Percentiles rank a stretch among this genome's conserved stretches.
These are phyloP conservation scores for Nephila pilipes DNA, from an alignment of 1,140 invertebrate species.

Conservation along the genomic window DNA sequence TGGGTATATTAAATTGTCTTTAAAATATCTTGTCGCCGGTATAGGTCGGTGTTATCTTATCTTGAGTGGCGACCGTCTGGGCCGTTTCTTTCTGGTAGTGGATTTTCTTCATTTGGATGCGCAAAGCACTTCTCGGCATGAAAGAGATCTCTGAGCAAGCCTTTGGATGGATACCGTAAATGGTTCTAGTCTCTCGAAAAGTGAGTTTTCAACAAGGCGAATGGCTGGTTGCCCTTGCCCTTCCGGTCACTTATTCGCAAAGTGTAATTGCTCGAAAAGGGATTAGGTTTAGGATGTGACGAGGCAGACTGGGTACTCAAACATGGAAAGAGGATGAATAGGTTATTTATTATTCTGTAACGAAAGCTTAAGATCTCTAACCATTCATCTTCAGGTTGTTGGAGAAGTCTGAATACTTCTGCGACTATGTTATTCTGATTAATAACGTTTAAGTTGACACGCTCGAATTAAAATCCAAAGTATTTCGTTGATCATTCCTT, in stretches of 20 bases:
- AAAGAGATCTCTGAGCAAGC: neutral
- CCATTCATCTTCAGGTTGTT: too few species aligned
- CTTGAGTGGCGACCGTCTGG: neutral
- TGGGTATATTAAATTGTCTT: slow-evolving; percentile 26
- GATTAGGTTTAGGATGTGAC: neutral
- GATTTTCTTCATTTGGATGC: neutral
- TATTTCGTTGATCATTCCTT: too few species aligned
- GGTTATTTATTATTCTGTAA: too few species aligned
- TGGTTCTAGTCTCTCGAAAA: neutral
- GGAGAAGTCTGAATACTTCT: too few species aligned
- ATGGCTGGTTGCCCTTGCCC: neutral
- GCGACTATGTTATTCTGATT: too few species aligned
- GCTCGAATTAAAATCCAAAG: too few species aligned
- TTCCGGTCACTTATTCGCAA: neutral
- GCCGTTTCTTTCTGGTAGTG: neutral
- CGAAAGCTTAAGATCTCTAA: too few species aligned
- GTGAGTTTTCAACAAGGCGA: neutral
- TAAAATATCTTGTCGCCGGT: slow-evolving; percentile 22
- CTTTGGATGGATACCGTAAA: neutral
- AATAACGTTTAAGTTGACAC: too few species aligned
- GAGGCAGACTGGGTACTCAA: neutral
- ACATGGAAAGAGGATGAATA: neutral
- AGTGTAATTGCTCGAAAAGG: slow-evolving; percentile 11
- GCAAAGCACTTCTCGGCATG: neutral
- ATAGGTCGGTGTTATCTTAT: neutral